These are phyloP conservation scores for Pluvialis apricaria DNA, from an alignment of 2,113 vertebrate genomes.

Conservation along the genomic window DNA sequence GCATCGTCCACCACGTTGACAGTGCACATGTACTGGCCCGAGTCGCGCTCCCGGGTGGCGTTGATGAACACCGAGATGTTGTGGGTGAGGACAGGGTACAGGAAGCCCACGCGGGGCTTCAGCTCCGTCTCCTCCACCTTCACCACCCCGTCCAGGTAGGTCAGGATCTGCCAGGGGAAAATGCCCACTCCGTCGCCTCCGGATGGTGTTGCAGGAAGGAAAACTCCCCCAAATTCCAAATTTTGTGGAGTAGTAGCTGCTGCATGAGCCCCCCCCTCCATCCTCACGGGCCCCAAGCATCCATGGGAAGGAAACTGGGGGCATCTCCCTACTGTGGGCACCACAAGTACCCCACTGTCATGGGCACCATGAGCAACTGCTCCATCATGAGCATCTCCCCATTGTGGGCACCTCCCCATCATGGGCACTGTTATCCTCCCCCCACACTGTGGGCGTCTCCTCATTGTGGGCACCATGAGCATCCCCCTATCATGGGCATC, in stretches of 20 bases:
- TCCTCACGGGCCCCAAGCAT: not conserved
- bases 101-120: conserved; percentile 76
- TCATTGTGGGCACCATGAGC: too few species aligned
- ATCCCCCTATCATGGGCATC: not conserved
- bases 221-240: not conserved
- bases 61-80: conserved; percentile 89
- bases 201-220: not conserved
- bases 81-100: conserved; percentile 67
- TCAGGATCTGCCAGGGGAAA: conserved; percentile 74
- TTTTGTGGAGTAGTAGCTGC: not conserved
- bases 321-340: not conserved
- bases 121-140: conserved; percentile 71
- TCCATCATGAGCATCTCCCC: not conserved
- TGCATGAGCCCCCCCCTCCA: not conserved
- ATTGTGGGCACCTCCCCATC: accelerated
- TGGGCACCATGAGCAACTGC: not conserved
- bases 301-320: not conserved
- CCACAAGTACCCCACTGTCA: not conserved
- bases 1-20: conserved; percentile 74
- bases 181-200: accelerated
- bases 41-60: conserved; percentile 80
- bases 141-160: conserved; percentile 67
- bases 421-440: not conserved
- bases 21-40: conserved; percentile 81
- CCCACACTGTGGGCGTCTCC: too few species aligned